Evolutionary conservation across 1,140 invertebrate genomes (phyloP).

Genomic region (Phenacoccus solenopsis): DNA sequence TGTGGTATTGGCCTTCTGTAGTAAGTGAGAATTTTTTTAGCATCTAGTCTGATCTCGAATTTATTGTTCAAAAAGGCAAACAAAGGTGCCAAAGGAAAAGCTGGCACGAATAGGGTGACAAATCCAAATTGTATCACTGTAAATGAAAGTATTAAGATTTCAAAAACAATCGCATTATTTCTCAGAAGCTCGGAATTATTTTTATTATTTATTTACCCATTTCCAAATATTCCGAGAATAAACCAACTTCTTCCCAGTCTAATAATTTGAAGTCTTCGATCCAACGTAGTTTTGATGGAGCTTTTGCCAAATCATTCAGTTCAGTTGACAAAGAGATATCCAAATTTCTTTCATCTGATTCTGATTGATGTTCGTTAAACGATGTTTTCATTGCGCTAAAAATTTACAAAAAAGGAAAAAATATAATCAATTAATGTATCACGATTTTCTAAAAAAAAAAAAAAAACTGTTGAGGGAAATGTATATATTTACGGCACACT

Average conservation of each 20-base stretch:
- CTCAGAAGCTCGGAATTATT: not conserved
- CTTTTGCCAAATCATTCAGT: not conserved
- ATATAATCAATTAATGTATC: no score
- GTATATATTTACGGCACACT: conserved; percentile 46
- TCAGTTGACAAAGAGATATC: no score
- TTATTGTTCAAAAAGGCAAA: conserved; percentile 83
- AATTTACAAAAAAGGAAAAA: no score
- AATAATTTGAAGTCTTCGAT: conserved; percentile 82
- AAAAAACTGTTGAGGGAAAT: no score
- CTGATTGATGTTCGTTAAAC: no score
- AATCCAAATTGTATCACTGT: conserved; percentile 83
- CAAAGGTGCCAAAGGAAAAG: conserved; percentile 76
- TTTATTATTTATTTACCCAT: conserved; percentile 59
- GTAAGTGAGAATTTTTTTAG: conserved; percentile 67
- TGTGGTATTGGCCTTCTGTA: conserved; percentile 71
- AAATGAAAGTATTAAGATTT: conserved; percentile 24
- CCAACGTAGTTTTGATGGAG: conserved; percentile 49
- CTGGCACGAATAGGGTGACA: conserved; percentile 79
- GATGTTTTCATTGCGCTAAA: no score
- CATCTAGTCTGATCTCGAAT: conserved; percentile 79
- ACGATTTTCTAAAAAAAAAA: no score
- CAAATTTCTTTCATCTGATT: no score
- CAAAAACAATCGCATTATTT: conserved; percentile 4
- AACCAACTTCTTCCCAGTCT: conserved; percentile 74
- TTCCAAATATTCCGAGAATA: conserved; percentile 95